Percentiles rank a stretch among this genome's conserved stretches.
These are phyloP conservation scores for Anthonomus grandis DNA, from an alignment of 1,140 invertebrate genomes.

Conservation along the genomic window DNA sequence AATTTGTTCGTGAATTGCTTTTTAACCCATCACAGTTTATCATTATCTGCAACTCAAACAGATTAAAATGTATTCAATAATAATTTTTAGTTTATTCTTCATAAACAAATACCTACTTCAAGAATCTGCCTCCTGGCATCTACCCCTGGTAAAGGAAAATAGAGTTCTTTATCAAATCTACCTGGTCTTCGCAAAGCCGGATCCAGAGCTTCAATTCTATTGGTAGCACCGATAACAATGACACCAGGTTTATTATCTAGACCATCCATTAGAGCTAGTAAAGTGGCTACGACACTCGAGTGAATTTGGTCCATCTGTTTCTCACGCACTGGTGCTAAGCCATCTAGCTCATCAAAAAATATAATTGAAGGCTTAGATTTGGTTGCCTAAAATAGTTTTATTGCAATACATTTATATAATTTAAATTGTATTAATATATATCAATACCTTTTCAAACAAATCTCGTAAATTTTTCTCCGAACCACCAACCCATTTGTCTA, in stretches of 20 bases:
- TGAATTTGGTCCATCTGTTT: constrained; percentile 89
- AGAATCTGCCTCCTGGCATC: constrained; percentile 52
- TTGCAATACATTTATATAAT: background rate
- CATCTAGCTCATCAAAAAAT: constrained; percentile 88
- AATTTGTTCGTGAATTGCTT: too few relatives aligned
- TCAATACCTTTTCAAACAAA: constrained; percentile 50
- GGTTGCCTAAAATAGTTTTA: constrained; percentile 55
- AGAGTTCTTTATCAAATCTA: constrained; percentile 79
- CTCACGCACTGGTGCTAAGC: constrained; percentile 80
- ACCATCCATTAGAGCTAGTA: constrained; percentile 88
- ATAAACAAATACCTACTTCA: constrained; percentile 21
- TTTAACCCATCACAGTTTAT: too few relatives aligned
- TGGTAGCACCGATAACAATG: constrained; percentile 81
- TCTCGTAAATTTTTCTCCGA: constrained; percentile 54
- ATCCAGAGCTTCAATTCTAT: constrained; percentile 78
- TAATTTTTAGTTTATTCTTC: background rate
- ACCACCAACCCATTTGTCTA: constrained; percentile 57
- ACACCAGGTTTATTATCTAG: constrained; percentile 64
- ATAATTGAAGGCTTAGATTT: constrained; percentile 80
- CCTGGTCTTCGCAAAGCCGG: constrained; percentile 76
- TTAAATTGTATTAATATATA: too few relatives aligned
- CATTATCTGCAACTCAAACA: too few relatives aligned
- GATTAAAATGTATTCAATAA: background rate
- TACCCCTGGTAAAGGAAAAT: constrained; percentile 63
- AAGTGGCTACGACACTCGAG: constrained; percentile 83